Conservation (phyloP, 2,113 vertebrate genomes). For the Megaleporinus macrocephalus region DNA sequence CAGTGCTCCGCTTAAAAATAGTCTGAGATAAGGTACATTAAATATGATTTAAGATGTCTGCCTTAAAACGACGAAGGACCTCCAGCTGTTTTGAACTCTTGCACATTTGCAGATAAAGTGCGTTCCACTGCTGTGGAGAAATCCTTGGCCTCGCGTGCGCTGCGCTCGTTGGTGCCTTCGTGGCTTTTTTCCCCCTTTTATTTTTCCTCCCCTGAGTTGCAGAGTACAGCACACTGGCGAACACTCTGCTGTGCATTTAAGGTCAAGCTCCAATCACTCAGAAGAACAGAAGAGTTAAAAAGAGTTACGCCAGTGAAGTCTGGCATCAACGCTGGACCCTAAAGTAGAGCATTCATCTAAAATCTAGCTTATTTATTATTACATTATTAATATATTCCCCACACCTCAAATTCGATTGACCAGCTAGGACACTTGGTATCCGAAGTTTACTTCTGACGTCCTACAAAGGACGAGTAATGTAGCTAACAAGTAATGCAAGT, state of each 20-base stretch:
- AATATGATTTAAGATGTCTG: constrained; percentile 73
- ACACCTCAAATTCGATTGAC: background rate
- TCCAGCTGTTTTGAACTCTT: constrained; percentile 71
- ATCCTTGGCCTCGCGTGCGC: constrained; percentile 4
- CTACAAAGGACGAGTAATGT: background rate
- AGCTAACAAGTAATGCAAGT: too few species aligned
- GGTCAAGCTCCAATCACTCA: background rate
- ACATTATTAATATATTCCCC: too few species aligned
- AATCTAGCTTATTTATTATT: too few species aligned
- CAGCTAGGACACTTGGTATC: background rate
- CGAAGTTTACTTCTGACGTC: background rate
- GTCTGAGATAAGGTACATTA: constrained; percentile 72
- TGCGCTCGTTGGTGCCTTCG: background rate
- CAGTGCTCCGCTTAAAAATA: constrained; percentile 68
- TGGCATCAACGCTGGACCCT: background rate
- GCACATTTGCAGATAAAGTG: constrained; percentile 63
- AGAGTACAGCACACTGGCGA: background rate
- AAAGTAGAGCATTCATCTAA: background rate
- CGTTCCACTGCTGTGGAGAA: constrained; percentile 46
- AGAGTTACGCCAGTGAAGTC: background rate
- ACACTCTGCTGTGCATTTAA: background rate
- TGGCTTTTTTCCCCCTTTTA: background rate
- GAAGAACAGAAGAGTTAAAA: background rate
- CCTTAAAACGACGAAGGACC: constrained; percentile 63
- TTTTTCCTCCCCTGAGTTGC: background rate